Percentiles rank a stretch among this genome's conserved stretches.
These are phyloP conservation scores for Colinus virginianus DNA, from an alignment of 2,113 vertebrate species.

Conservation along the genomic window DNA sequence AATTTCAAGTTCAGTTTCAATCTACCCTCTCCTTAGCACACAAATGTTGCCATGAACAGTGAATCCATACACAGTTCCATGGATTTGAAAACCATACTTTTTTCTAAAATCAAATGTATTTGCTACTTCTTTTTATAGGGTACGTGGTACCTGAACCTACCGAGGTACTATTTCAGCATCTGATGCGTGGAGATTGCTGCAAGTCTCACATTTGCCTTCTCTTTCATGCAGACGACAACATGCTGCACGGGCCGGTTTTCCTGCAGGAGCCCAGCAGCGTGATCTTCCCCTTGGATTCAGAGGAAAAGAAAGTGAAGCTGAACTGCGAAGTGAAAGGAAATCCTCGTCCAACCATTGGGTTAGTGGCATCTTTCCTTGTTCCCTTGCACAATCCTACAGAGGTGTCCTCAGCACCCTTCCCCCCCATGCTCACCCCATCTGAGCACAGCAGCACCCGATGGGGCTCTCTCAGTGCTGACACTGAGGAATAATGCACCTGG, in stretches of 20 bases:
- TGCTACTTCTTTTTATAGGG: background rate
- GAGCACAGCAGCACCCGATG: background rate
- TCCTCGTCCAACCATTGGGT: constrained; percentile 89
- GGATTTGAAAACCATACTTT: background rate
- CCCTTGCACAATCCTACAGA: fast-evolving
- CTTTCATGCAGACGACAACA: constrained; percentile 79
- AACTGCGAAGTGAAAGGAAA: constrained; percentile 92
- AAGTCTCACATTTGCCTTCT: background rate
- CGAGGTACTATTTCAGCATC: background rate
- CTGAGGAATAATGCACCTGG: background rate
- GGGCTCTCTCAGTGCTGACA: fast-evolving
- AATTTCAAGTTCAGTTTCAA: background rate
- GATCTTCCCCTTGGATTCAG: constrained; percentile 91
- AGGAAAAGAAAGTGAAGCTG: constrained; percentile 92
- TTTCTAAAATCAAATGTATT: background rate
- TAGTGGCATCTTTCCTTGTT: constrained; percentile 7
- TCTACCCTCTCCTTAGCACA: fast-evolving
- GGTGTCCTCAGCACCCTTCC: fast-evolving
- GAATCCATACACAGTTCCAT: fast-evolving
- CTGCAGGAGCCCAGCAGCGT: constrained; percentile 91
- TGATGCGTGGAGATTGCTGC: fast-evolving
- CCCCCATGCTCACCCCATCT: fast-evolving
- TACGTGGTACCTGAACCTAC: fast-evolving
- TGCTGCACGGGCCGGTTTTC: constrained; percentile 88
- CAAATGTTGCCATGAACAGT: background rate